These are phyloP conservation scores for Aplysina aerophoba DNA, from an alignment of 37 sponge, comb jelly and placozoan genomes.

Conservation along the genomic window DNA sequence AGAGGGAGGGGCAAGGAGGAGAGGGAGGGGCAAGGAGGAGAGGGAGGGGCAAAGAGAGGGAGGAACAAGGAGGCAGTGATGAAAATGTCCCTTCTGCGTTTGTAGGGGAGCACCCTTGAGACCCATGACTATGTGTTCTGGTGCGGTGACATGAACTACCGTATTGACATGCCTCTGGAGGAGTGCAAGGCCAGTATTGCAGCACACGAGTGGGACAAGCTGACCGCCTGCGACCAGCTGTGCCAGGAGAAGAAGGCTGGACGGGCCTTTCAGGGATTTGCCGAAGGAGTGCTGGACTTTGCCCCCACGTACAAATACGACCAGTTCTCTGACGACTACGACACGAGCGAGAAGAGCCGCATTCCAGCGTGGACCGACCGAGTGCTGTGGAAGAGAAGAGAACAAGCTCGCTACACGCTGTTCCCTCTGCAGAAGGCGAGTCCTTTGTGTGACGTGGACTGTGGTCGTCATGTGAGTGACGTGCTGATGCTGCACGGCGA, in stretches of 20 bases:
- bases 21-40: background rate
- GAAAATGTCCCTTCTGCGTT: too few relatives aligned
- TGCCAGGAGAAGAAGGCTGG: constrained; percentile 70
- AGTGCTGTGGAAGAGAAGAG: constrained; percentile 86
- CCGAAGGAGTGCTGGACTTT: constrained; percentile 89
- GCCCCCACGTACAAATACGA: constrained; percentile 99
- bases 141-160: constrained; percentile 99
- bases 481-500: constrained; percentile 21
- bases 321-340: constrained; percentile 96
- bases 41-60: background rate
- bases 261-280: constrained; percentile 87
- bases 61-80: background rate
- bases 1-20: background rate
- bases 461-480: constrained; percentile 62
- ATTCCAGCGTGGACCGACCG: constrained; percentile 99
- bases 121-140: constrained; percentile 98
- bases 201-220: constrained; percentile 59
- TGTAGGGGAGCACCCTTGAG: constrained; percentile 76
- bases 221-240: constrained; percentile 85
- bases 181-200: constrained; percentile 78
- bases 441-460: constrained; percentile 29
- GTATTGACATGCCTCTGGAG: constrained; percentile 87
- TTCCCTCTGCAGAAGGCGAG: background rate
- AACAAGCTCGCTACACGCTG: background rate
- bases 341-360: constrained; percentile 96